Conservation (phyloP, 2,113 vertebrate genomes). For the Halichoerus grypus region DNA sequence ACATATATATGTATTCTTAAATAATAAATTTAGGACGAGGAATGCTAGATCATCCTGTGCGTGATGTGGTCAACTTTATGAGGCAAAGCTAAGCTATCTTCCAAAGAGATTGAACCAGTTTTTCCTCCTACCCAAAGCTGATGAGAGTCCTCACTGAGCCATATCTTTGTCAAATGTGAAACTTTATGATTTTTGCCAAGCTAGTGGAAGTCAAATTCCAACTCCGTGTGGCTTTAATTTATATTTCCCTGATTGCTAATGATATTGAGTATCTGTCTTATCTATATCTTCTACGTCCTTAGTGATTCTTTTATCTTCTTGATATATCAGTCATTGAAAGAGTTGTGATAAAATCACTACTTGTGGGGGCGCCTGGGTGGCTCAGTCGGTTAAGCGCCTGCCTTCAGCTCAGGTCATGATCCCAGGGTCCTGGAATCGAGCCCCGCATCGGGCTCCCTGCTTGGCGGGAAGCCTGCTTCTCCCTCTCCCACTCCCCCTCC, state of each 20-base stretch:
- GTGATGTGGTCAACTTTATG: not conserved
- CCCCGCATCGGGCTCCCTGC: no score
- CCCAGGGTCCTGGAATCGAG: no score
- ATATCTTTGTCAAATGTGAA: conserved; percentile 2
- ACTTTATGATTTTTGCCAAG: conserved; percentile 46
- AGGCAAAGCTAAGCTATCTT: conserved; percentile 45
- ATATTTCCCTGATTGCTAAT: conserved; percentile 43
- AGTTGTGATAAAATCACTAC: not conserved
- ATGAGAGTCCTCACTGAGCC: not conserved
- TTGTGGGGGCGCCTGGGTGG: no score
- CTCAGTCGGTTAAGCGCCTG: no score
- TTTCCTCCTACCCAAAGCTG: conserved; percentile 16
- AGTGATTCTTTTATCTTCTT: not conserved
- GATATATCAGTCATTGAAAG: not conserved
- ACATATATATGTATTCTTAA: not conserved
- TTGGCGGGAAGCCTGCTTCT: no score
- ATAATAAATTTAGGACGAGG: not conserved
- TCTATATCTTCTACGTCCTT: conserved; percentile 1
- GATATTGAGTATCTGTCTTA: not conserved
- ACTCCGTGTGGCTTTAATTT: conserved; percentile 33
- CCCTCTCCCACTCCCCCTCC: no score
- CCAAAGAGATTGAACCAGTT: not conserved
- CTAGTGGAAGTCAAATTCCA: conserved; percentile 47
- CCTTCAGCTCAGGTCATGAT: no score
- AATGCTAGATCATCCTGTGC: not conserved